Base-by-base conservation (phyloP, 1,140 invertebrate genomes). In the Nylanderia fulva region DNA sequence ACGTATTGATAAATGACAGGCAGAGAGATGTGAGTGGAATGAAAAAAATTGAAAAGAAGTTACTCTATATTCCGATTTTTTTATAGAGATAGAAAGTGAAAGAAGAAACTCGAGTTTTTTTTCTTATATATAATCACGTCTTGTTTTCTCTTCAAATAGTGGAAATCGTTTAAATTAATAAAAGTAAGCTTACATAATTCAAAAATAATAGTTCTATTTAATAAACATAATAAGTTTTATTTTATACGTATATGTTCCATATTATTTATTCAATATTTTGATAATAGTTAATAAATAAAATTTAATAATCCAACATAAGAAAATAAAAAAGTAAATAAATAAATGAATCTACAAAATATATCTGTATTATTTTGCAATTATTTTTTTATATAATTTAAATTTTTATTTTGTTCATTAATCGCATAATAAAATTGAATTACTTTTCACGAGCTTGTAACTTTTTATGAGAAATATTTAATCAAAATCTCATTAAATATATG, bases 341-440 rank as follows among this genome's bases (percentile, higher is more conserved):
- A 54, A n/a, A 29, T 29, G 15, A 24, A 3, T 1, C 9, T 72
- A 6, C 54, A 24, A 75, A 11, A 27, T 39, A 75, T 6, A 27
- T 61, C 6, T 39, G 5, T 33, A 21, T 15, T 5, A 7, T 56
- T 61, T 68, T 48, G 39, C 42, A 71, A 2, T 56, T 58, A 33
- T 33, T 33, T 33, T n/a, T n/a, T n/a, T n/a, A n/a, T 39, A 18
- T 2, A 64, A 33, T 64, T 24, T 18, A 29, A 63, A 36, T 24
- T 66, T 33, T 48, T 48, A 45, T 33, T 21, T 36, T 52, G 6
- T 45, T 77, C 21, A 76, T 42, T 33, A 77, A 45, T 48, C 8
- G 15, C 27, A 42, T 60, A 61, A 29, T 64, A 61, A 18, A 54
- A 76, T 29, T 42, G 39, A 33, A 6, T 24, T 24, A 21, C 21